phyloP scores from a whole-genome alignment of 2,888 invertebrate species.

The Meiosimyza platycephala region DNA sequence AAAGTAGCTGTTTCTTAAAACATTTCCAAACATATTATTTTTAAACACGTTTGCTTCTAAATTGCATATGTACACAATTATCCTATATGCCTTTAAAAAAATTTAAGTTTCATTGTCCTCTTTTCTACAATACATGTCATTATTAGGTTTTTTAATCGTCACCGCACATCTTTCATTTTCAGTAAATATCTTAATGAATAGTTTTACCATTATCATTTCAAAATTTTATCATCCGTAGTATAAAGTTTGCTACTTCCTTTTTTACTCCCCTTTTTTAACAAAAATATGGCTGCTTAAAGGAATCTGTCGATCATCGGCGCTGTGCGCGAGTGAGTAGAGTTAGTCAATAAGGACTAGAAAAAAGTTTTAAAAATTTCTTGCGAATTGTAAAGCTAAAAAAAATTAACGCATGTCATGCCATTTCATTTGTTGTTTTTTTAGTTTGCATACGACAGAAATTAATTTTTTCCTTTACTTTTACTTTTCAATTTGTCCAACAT shows the following conservation, averaged over 20 bases:
- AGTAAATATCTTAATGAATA: no score
- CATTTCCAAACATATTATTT: no score
- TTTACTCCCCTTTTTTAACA: conserved; percentile 51
- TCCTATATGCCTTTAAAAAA: no score
- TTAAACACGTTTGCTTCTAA: no score
- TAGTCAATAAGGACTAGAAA: conserved; percentile 1
- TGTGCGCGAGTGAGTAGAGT: conserved; percentile 76
- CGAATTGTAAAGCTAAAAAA: neutral
- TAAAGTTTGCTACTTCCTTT: conserved; percentile 54
- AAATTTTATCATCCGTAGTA: conserved; percentile 50
- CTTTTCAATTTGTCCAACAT: conserved; percentile 65
- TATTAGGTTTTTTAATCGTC: no score
- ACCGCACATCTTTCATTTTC: no score
- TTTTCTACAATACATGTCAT: no score
- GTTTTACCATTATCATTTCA: no score
- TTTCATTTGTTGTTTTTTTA: neutral
- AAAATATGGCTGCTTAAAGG: conserved; percentile 71
- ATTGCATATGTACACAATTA: no score
- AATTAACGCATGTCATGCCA: neutral
- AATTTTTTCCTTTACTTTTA: conserved; percentile 1
- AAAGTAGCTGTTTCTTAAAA: no score
- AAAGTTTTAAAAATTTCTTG: conserved; percentile 19
- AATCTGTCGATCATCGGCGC: conserved; percentile 80
- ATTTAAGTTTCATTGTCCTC: no score
- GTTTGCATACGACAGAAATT: neutral